Evolutionary conservation across 2,888 invertebrate species (phyloP).

Genomic region (Omphaloscelis lunosa): DNA sequence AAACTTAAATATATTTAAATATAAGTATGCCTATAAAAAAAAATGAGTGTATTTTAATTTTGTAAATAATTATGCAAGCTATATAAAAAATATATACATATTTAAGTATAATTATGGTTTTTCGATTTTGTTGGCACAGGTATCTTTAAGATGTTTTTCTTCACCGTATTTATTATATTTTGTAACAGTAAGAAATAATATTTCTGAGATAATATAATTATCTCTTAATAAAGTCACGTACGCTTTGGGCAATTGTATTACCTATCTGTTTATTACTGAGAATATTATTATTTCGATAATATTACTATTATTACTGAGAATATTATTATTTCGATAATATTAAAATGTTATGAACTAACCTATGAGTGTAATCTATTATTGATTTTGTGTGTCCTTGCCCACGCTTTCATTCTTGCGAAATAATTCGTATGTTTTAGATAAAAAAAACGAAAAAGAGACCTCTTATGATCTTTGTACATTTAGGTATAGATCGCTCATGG

Average conservation of each 20-base stretch:
- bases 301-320: constrained; percentile 9
- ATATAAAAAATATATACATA: too few relatives aligned
- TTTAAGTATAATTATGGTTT: too few relatives aligned
- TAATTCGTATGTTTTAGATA: constrained; percentile 27
- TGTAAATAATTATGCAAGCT: too few relatives aligned
- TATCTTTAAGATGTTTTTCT: neutral
- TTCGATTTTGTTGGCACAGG: neutral
- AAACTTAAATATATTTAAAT: too few relatives aligned
- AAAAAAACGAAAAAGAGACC: neutral
- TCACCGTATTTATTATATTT: neutral
- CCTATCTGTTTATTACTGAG: constrained; percentile 2
- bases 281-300: constrained; percentile 10
- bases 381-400: neutral
- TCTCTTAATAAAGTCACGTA: constrained; percentile 25
- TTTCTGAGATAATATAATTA: constrained; percentile 1
- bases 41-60: too few relatives aligned
- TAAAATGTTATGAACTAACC: neutral
- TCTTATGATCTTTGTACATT: neutral
- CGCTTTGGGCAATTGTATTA: neutral
- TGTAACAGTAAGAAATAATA: neutral
- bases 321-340: constrained; percentile 9
- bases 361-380: constrained; percentile 1
- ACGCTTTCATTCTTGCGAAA: constrained; percentile 5
- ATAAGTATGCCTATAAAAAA: too few relatives aligned
- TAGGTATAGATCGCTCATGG: neutral